A percentile compares a stretch with the other conserved stretches of the same genome.
Conservation (phyloP, 2,797 vertebrate species). For the Loriculus beryllinus region DNA sequence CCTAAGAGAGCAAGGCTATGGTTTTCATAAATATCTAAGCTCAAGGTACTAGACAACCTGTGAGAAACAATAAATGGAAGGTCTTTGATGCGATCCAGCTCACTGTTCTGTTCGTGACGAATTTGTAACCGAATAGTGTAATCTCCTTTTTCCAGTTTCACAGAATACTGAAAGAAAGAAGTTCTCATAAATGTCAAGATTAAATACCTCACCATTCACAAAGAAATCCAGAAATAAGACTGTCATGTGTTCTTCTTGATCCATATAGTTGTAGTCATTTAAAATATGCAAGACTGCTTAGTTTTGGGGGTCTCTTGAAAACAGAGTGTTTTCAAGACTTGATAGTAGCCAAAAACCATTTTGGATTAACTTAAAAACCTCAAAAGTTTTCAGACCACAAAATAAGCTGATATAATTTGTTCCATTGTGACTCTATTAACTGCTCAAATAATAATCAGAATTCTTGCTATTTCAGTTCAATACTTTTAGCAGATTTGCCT, state of each 20-base stretch:
- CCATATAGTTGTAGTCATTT: not conserved
- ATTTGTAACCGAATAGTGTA: slow-evolving; percentile 95
- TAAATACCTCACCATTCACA: not conserved
- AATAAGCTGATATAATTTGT: not conserved
- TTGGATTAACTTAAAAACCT: not conserved
- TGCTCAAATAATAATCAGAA: not conserved
- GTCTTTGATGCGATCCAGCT: slow-evolving; percentile 96
- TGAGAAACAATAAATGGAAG: slow-evolving; percentile 94
- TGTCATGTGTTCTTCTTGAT: not conserved
- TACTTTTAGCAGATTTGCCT: not conserved
- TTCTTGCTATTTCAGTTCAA: not conserved
- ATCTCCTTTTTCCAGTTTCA: slow-evolving; percentile 98
- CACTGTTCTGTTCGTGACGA: slow-evolving; percentile 92
- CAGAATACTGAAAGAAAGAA: slow-evolving; percentile 86
- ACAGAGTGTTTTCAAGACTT: not conserved
- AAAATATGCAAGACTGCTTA: not conserved
- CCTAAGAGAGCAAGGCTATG: slow-evolving; percentile 91
- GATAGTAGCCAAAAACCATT: not conserved
- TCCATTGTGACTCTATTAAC: not conserved
- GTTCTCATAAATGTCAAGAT: slow-evolving; percentile 25
- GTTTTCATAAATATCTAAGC: slow-evolving; percentile 91
- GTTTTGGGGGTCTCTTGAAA: not conserved
- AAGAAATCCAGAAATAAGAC: not conserved
- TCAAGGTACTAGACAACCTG: slow-evolving; percentile 90
- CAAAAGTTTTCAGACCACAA: not conserved